phyloP scores from a whole-genome alignment of 2,888 invertebrate species.

The Limenitis camilla region DNA sequence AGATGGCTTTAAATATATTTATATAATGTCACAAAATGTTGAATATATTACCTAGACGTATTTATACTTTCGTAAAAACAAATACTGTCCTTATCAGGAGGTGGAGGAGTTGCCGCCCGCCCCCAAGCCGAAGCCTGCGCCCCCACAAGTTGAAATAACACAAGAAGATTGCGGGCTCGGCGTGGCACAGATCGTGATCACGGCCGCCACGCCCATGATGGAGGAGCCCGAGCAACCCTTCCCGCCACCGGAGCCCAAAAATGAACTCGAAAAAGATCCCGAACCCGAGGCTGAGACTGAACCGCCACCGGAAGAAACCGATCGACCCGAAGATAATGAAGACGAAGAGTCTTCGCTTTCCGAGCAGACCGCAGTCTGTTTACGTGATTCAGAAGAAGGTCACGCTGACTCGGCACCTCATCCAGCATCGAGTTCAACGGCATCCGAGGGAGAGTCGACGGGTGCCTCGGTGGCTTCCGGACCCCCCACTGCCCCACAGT shows the following conservation, averaged over 20 bases:
- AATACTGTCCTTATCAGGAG: conserved; percentile 24
- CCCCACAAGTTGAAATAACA: conserved; percentile 58
- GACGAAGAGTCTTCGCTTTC: conserved; percentile 67
- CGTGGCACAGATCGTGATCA: conserved; percentile 93
- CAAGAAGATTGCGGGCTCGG: conserved; percentile 79
- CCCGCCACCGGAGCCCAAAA: conserved; percentile 76
- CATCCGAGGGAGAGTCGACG: conserved; percentile 78
- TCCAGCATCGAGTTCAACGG: conserved; percentile 78
- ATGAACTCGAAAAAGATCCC: too few species aligned
- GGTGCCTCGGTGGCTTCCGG: conserved; percentile 75
- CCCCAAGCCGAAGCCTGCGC: conserved; percentile 40
- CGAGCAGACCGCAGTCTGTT: conserved; percentile 65
- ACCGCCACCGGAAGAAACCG: conserved; percentile 30
- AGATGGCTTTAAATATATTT: too few species aligned
- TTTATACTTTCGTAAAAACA: too few species aligned
- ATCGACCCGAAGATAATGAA: conserved; percentile 43
- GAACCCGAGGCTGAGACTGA: conserved; percentile 27
- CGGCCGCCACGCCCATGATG: conserved; percentile 93
- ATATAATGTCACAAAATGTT: too few species aligned
- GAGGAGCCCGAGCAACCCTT: conserved; percentile 89
- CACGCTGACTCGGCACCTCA: conserved; percentile 74
- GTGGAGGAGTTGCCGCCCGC: conserved; percentile 34
- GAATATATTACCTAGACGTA: too few species aligned
- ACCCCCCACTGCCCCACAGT: conserved; percentile 69
- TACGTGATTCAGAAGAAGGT: conserved; percentile 67